These are phyloP conservation scores for Sparus aurata DNA, from an alignment of 2,797 vertebrate species.

Conservation along the genomic window DNA sequence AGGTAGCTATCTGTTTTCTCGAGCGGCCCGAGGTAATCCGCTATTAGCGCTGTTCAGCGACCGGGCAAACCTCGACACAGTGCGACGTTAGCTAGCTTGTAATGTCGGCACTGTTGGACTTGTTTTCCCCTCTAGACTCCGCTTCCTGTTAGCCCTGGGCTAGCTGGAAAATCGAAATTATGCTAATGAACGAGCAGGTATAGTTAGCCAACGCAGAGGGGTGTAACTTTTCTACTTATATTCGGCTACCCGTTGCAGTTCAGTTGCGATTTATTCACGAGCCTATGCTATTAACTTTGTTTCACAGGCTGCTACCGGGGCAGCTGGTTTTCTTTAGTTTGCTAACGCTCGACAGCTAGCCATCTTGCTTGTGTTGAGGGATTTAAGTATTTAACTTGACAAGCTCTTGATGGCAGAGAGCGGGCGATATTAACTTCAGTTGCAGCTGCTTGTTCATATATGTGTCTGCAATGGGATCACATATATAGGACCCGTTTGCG, in stretches of 20 bases:
- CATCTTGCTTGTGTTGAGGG: constrained; percentile 70
- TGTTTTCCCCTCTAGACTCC: constrained; percentile 77
- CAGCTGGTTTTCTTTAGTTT: constrained; percentile 55
- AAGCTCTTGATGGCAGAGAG: constrained; percentile 20
- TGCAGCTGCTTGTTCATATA: background rate
- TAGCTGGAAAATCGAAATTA: constrained; percentile 70
- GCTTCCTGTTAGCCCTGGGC: constrained; percentile 82
- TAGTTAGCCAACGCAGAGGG: constrained; percentile 53
- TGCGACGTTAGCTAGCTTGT: constrained; percentile 67
- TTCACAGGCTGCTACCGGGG: constrained; percentile 33
- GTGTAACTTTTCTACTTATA: constrained; percentile 41
- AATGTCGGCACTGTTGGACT: constrained; percentile 79
- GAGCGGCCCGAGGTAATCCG: background rate
- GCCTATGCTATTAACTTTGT: constrained; percentile 54
- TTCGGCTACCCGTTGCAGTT: background rate
- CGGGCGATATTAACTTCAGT: constrained; percentile 4
- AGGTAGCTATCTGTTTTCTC: constrained; percentile 33
- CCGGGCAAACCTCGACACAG: constrained; percentile 1
- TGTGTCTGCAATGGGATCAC: background rate
- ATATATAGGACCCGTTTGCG: background rate
- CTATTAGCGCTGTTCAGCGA: background rate
- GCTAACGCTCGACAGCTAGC: constrained; percentile 74
- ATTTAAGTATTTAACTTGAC: constrained; percentile 65
- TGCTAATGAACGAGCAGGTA: constrained; percentile 64
- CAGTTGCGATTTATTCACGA: constrained; percentile 22